phyloP scores from a whole-genome alignment of 1,140 invertebrate genomes.

The Drosophila sproati region DNA sequence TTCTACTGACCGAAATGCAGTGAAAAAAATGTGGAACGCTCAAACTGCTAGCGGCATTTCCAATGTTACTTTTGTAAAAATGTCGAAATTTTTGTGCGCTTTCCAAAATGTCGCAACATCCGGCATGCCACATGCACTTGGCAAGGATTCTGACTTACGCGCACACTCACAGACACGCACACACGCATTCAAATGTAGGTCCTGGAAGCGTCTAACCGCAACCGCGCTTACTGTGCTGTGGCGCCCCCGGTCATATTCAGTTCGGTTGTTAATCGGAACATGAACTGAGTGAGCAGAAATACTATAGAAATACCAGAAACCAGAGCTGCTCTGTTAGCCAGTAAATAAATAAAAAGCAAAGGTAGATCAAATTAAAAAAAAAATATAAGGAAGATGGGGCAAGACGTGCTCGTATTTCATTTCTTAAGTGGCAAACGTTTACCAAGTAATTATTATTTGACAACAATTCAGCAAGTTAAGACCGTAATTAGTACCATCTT shows the following conservation, averaged over 20 bases:
- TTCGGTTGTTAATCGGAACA: slow-evolving; percentile 49
- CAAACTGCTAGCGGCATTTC: slow-evolving; percentile 52
- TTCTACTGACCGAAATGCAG: slow-evolving; percentile 43
- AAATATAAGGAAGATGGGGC: slow-evolving; percentile 15
- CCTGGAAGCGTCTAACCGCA: slow-evolving; percentile 9
- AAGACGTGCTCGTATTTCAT: slow-evolving; percentile 46
- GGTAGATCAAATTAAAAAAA: slow-evolving; percentile 19
- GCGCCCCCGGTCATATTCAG: slow-evolving; percentile 24
- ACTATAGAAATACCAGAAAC: slow-evolving; percentile 3
- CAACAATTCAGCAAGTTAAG: slow-evolving; percentile 73
- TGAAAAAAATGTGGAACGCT: slow-evolving; percentile 45
- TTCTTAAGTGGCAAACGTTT: slow-evolving; percentile 57
- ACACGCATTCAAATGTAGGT: background rate
- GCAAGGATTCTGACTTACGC: slow-evolving; percentile 39
- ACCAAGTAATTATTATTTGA: slow-evolving; percentile 76
- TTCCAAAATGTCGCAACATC: slow-evolving; percentile 66
- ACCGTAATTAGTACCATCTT: slow-evolving; percentile 71
- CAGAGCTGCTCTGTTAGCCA: background rate
- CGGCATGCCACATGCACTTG: slow-evolving; percentile 71
- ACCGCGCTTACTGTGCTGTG: slow-evolving; percentile 1
- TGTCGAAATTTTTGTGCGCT: slow-evolving; percentile 70
- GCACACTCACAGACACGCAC: background rate
- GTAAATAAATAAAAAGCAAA: background rate
- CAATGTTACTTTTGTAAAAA: slow-evolving; percentile 52
- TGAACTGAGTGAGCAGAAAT: slow-evolving; percentile 33